Evolutionary conservation across 2,888 invertebrate genomes (phyloP), one percentile per base, ranked within the genome.

Genomic region (Brenthis daphne): DNA sequence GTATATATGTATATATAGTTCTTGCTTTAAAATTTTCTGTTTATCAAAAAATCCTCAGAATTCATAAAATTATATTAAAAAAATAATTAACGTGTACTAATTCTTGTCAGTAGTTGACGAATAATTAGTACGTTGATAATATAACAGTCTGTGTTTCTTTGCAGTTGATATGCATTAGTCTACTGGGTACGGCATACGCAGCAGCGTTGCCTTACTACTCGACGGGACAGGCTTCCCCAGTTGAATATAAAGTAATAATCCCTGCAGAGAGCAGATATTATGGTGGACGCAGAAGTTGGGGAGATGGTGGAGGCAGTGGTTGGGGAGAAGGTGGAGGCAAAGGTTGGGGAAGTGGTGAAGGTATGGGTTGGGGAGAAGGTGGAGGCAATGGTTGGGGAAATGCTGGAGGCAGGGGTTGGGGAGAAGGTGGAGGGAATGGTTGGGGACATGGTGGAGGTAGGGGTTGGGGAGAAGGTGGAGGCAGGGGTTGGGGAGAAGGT

Each of bases 131-230:
- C 48, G 48, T 14, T 29, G 5, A 54, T 20, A 56, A 3, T 48
- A 13, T 56, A 13, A 58, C 29, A 37, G 11, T 37, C 14, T 43
- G 13, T 20, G 48, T 65, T 61, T 70, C 51, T 71, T 81, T 80
- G 0, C 79, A 90, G 89, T 65, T 84, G 24, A 57, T 85, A 43
- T 80, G 75, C 70, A 67, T 82, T 13, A 77, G 78, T 57, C 71
- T 89, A 47, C 65, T 88, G 16, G 81, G 80, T 74, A 54, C 83
- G 71, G 87, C 85, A 20, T 85, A 82, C 73, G 79, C 81, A 0
- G 75, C 79, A 54, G 84, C 84, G 33, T 60, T 85, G n/a, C 86
- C 86, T 0, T 72, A 75, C 61, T 71, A 69, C 1, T 24, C 33
- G 6, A 47, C 51, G 20, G 3, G 6, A 24, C 47, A 57, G 11